Percentiles rank a stretch among this genome's conserved stretches.
These are phyloP conservation scores for Lamproptera curius DNA, from an alignment of 2,888 invertebrate species.

Conservation along the genomic window DNA sequence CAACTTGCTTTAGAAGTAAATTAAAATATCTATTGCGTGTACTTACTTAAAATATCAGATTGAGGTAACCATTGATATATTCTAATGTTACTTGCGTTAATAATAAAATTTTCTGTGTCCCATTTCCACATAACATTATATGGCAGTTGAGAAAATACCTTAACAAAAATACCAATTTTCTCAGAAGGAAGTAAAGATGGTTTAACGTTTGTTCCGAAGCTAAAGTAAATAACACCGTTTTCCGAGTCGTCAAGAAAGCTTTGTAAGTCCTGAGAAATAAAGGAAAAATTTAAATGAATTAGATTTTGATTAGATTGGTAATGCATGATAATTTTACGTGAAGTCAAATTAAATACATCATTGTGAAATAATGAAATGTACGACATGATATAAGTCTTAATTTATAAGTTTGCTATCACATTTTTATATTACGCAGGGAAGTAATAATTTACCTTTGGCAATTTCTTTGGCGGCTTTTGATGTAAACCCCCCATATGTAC, in stretches of 20 bases:
- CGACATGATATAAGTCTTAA: too few species aligned
- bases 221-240: slow-evolving; percentile 51
- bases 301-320: too few species aligned
- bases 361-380: too few species aligned
- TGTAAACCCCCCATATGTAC: slow-evolving; percentile 40
- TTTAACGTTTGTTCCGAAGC: slow-evolving; percentile 48
- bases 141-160: slow-evolving; percentile 43
- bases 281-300: neutral
- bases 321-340: too few species aligned
- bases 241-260: slow-evolving; percentile 39
- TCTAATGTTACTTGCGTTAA: slow-evolving; percentile 24
- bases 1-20: too few species aligned
- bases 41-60: slow-evolving; percentile 45
- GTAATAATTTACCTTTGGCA: neutral
- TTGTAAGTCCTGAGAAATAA: slow-evolving; percentile 38
- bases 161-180: slow-evolving; percentile 37
- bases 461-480: slow-evolving; percentile 18
- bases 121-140: slow-evolving; percentile 58
- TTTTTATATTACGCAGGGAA: too few species aligned
- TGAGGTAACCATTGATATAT: slow-evolving; percentile 45
- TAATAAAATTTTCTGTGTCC: slow-evolving; percentile 35
- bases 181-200: slow-evolving; percentile 35
- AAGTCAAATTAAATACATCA: too few species aligned
- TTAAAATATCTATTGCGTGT: too few species aligned
- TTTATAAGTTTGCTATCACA: too few species aligned